Conservation (phyloP, 1,140 invertebrate genomes). For the Dendrolimus punctatus region DNA sequence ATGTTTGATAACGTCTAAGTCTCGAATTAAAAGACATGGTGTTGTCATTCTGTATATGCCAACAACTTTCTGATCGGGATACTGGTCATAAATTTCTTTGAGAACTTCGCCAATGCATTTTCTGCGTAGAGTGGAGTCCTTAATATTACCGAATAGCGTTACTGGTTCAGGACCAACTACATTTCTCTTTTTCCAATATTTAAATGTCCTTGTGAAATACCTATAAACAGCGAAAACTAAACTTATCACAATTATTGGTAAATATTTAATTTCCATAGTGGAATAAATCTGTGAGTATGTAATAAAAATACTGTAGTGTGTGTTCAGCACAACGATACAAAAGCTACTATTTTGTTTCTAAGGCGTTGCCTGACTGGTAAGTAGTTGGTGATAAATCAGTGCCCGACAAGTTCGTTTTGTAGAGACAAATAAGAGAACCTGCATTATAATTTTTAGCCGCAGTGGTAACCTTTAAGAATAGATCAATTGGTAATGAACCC, state of each 20-base stretch:
- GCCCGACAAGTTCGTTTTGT: too few relatives aligned
- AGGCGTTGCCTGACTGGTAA: too few relatives aligned
- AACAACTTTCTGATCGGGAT: conserved; percentile 20
- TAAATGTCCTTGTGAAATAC: conserved; percentile 16
- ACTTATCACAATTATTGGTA: conserved; percentile 1
- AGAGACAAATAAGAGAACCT: too few relatives aligned
- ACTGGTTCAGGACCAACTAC: conserved; percentile 15
- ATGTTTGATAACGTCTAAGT: conserved; percentile 74
- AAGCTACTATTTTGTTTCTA: too few relatives aligned
- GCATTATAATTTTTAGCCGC: too few relatives aligned
- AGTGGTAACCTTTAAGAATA: too few relatives aligned
- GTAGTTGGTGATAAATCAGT: too few relatives aligned
- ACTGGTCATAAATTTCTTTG: conserved; percentile 16
- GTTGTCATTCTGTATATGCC: conserved; percentile 36
- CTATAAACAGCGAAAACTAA: conserved; percentile 4
- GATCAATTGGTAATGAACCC: too few relatives aligned
- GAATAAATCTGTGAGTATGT: too few relatives aligned
- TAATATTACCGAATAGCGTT: conserved; percentile 18
- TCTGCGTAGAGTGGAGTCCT: conserved; percentile 6
- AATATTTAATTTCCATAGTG: neutral
- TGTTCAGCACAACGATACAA: too few relatives aligned
- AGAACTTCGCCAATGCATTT: conserved; percentile 7
- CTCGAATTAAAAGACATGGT: conserved; percentile 62
- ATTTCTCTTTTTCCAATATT: conserved; percentile 21
- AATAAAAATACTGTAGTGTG: too few relatives aligned